Conservation (phyloP, 2,113 vertebrate species). For the Atrichornis clamosus region DNA sequence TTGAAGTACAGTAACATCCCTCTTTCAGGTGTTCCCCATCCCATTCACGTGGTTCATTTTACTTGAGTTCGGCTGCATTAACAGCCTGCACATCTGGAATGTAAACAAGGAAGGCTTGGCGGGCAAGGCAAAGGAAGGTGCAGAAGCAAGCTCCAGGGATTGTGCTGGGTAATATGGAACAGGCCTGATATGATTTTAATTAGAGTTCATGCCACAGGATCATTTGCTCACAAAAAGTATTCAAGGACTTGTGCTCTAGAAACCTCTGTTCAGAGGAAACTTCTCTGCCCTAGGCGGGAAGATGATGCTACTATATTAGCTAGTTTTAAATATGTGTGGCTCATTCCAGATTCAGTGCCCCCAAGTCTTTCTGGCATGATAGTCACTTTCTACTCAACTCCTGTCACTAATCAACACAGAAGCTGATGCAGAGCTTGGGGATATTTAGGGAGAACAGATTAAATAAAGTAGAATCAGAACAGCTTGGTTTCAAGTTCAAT, state of each 20-base stretch:
- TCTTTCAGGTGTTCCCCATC: neutral
- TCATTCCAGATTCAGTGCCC: constrained; percentile 18
- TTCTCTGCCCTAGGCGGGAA: constrained; percentile 1
- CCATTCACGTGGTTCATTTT: neutral
- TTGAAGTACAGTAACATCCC: neutral
- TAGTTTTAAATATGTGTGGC: neutral
- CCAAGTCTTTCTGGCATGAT: neutral
- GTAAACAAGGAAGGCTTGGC: neutral
- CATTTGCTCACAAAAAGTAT: constrained; percentile 18
- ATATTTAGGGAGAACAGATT: neutral
- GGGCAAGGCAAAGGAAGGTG: neutral
- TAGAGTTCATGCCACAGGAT: neutral
- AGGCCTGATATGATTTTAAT: constrained; percentile 35
- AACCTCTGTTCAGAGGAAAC: constrained; percentile 23
- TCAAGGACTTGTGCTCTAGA: neutral
- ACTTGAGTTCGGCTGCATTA: neutral
- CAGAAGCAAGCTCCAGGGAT: neutral
- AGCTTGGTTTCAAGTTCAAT: neutral
- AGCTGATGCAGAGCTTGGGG: neutral
- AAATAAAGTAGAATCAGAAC: neutral
- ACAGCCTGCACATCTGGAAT: neutral
- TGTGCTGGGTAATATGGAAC: constrained; percentile 8
- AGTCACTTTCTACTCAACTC: neutral
- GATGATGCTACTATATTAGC: constrained; percentile 9
- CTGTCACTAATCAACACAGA: neutral